Evolutionary conservation across 2,888 invertebrate genomes (phyloP).

Genomic region (Saturnia pavonia): DNA sequence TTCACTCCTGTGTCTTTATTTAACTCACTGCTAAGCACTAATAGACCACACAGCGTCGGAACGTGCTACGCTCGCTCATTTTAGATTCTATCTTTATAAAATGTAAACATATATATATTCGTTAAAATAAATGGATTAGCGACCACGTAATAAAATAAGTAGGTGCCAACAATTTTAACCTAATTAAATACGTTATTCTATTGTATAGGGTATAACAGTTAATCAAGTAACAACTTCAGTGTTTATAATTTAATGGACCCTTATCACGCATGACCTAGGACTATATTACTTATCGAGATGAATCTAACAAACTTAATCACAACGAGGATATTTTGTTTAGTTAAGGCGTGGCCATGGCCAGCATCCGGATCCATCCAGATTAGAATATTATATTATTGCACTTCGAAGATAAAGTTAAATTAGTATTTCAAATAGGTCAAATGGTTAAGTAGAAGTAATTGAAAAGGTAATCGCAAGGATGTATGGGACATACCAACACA

Average conservation of each 20-base stretch:
- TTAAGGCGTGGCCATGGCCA: too few relatives aligned
- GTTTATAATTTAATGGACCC: too few relatives aligned
- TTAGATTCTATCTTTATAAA: constrained; percentile 4
- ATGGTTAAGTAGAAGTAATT: not conserved
- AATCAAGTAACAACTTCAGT: not conserved
- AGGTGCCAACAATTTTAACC: not conserved
- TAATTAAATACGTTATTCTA: not conserved
- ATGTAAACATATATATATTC: constrained; percentile 5
- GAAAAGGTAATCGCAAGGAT: too few relatives aligned
- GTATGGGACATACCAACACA: too few relatives aligned
- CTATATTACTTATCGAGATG: too few relatives aligned
- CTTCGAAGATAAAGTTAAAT: too few relatives aligned
- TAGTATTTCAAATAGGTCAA: not conserved
- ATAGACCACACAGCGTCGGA: constrained; percentile 9
- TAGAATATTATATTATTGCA: too few relatives aligned
- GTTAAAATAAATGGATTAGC: not conserved
- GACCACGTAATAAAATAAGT: not conserved
- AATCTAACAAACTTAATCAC: too few relatives aligned
- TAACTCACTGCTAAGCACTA: constrained; percentile 2
- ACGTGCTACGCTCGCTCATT: not conserved
- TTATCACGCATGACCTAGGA: too few relatives aligned
- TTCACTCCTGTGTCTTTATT: not conserved
- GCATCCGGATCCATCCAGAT: too few relatives aligned
- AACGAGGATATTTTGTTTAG: too few relatives aligned
- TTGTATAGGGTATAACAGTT: not conserved